Conservation (phyloP, 2,113 vertebrate species). For the Anarhynchus alexandrinus region DNA sequence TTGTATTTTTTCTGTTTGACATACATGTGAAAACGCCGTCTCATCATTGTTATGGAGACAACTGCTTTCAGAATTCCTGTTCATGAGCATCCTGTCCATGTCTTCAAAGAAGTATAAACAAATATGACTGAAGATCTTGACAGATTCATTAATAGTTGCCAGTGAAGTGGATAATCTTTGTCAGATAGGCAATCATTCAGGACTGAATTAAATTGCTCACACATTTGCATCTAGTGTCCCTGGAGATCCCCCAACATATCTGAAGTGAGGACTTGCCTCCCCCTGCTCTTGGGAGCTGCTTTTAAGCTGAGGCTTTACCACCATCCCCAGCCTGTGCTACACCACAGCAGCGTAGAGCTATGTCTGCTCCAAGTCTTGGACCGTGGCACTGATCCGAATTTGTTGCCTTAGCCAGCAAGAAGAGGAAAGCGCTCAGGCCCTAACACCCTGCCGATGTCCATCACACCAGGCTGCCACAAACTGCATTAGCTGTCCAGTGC, state of each 20-base stretch:
- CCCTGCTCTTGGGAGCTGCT: background rate
- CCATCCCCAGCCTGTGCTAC: background rate
- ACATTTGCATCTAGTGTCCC: no score
- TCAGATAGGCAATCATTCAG: background rate
- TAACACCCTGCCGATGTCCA: background rate
- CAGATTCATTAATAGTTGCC: background rate
- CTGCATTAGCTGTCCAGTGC: background rate
- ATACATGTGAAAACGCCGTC: background rate
- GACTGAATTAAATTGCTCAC: background rate
- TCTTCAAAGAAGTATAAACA: background rate
- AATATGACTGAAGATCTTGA: background rate
- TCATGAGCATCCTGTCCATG: background rate
- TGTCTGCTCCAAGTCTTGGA: background rate
- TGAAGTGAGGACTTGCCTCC: background rate
- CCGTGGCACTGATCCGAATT: background rate
- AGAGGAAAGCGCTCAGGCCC: background rate
- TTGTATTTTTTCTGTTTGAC: background rate
- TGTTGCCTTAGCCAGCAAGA: background rate
- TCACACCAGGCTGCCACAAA: background rate
- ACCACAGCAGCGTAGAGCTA: background rate
- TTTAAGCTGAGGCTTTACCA: background rate
- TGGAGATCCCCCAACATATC: background rate
- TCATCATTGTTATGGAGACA: background rate
- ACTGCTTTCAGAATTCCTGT: background rate
- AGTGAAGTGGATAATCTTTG: background rate